A percentile compares a stretch with the other conserved stretches of the same genome.
Evolutionary conservation across 2,113 vertebrate species (phyloP).

Genomic region (Loxodonta africana): DNA sequence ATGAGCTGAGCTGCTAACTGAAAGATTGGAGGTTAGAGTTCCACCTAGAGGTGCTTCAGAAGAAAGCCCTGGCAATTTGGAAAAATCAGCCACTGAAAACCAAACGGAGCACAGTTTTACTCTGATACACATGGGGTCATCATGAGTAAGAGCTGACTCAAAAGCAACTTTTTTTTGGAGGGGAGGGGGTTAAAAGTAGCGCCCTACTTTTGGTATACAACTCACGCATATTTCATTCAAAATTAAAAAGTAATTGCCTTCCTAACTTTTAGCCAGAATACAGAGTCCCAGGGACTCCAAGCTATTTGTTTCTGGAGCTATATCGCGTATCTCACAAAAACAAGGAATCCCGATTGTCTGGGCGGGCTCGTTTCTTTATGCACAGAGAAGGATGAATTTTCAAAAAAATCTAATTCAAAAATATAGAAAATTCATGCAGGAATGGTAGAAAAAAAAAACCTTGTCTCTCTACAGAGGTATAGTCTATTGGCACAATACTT

Average conservation of each 20-base stretch:
- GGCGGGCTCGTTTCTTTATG: slow-evolving; percentile 52
- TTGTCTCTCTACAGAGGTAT: not conserved
- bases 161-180: not conserved
- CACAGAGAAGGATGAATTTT: not conserved
- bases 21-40: not conserved
- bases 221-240: slow-evolving; percentile 48
- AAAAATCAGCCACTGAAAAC: not conserved
- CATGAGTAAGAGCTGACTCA: not conserved
- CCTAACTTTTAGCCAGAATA: not conserved
- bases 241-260: not conserved
- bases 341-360: not conserved
- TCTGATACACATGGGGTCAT: not conserved
- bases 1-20: not conserved
- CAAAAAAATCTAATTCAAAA: slow-evolving; percentile 61
- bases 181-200: not conserved
- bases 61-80: not conserved
- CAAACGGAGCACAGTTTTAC: not conserved
- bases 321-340: not conserved
- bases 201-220: not conserved
- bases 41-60: not conserved
- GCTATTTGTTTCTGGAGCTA: slow-evolving; percentile 10
- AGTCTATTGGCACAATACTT: slow-evolving; percentile 9
- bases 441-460: not conserved
- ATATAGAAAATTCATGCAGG: not conserved
- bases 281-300: not conserved